These are phyloP conservation scores for Stenopsyche tienmushanensis DNA, from an alignment of 1,140 invertebrate genomes.

Conservation along the genomic window DNA sequence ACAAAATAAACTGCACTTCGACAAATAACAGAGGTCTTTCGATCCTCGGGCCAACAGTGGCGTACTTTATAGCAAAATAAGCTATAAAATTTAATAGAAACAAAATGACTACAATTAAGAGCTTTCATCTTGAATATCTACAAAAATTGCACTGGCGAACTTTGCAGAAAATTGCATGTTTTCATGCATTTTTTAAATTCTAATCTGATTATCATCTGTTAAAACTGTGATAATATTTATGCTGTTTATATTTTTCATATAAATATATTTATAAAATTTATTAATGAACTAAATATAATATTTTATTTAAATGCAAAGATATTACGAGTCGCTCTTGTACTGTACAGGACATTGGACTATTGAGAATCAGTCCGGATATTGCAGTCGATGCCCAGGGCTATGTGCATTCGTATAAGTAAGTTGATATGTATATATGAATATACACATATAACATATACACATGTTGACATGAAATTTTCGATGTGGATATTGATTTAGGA, in stretches of 20 bases:
- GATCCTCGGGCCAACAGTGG: not conserved
- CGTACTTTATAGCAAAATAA: not conserved
- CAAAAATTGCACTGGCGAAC: not conserved
- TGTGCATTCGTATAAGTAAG: not conserved
- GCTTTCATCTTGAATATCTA: not conserved
- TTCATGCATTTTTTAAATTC: no score
- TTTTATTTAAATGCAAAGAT: not conserved
- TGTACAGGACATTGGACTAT: not conserved
- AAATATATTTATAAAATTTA: not conserved
- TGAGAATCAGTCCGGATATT: slow-evolving; percentile 23
- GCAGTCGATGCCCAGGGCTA: slow-evolving; percentile 21
- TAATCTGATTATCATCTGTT: no score
- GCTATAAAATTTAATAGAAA: not conserved
- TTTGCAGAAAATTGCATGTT: no score
- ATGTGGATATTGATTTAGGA: no score
- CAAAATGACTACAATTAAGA: not conserved
- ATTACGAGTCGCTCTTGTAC: slow-evolving; percentile 13
- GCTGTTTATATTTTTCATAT: not conserved
- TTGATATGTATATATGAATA: slow-evolving; percentile 2
- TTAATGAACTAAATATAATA: not conserved
- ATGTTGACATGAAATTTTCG: no score
- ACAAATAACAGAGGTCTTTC: not conserved
- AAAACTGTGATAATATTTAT: no score
- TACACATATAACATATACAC: no score
- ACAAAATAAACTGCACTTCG: slow-evolving; percentile 15